These are phyloP conservation scores for Melitaea cinxia DNA, from an alignment of 1,140 invertebrate species.

Conservation along the genomic window DNA sequence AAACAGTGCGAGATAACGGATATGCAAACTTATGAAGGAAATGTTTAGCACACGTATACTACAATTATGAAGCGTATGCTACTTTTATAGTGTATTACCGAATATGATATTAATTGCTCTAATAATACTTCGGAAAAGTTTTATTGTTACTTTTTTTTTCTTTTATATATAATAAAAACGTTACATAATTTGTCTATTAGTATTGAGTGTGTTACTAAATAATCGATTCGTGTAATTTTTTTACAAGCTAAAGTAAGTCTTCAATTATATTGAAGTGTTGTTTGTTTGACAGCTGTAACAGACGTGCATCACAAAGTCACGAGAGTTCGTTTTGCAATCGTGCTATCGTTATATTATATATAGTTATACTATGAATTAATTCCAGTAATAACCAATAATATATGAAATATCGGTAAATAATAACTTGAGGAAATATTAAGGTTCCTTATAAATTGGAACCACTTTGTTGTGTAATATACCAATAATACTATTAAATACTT, in stretches of 20 bases:
- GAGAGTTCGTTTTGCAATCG: not conserved
- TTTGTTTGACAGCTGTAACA: too few species aligned
- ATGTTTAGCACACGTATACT: not conserved
- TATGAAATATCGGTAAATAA: constrained; percentile 1
- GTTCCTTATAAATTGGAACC: not conserved
- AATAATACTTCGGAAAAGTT: too few species aligned
- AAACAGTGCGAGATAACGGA: constrained; percentile 18
- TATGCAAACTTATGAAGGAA: constrained; percentile 4
- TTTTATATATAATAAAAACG: too few species aligned
- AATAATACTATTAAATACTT: constrained; percentile 12
- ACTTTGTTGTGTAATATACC: not conserved
- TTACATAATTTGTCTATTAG: too few species aligned
- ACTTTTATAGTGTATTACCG: not conserved
- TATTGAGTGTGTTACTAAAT: too few species aligned
- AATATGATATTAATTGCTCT: too few species aligned
- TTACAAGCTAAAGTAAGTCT: too few species aligned
- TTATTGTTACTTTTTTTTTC: too few species aligned
- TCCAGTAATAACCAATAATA: not conserved
- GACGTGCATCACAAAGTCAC: not conserved
- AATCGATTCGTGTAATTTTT: too few species aligned
- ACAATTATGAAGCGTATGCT: not conserved
- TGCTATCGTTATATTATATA: too few species aligned
- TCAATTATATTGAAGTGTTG: too few species aligned
- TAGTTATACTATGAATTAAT: too few species aligned
- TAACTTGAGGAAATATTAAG: constrained; percentile 2